Evolutionary conservation across 2,888 invertebrate species (phyloP).

Genomic region (Agriopis leucophaearia): DNA sequence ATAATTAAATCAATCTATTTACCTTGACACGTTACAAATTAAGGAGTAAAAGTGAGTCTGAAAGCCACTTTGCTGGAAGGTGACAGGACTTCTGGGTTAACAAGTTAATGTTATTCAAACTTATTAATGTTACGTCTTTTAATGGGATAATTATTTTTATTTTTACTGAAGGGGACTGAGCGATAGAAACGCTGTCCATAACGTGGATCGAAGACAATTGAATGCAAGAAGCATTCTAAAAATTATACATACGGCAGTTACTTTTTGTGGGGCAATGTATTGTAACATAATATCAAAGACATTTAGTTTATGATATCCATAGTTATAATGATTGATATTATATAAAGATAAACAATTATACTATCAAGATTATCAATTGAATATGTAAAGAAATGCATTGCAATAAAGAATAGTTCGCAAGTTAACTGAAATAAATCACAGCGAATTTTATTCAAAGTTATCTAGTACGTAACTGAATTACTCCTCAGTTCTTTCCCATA

Average conservation of each 20-base stretch:
- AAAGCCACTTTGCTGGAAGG: conserved; percentile 9
- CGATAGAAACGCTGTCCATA: no score
- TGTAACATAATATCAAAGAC: no score
- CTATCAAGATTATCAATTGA: no score
- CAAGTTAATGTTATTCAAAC: not conserved
- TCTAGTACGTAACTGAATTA: conserved; percentile 35
- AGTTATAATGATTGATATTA: no score
- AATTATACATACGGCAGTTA: no score
- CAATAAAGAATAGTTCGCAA: not conserved
- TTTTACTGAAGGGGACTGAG: no score
- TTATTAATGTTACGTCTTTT: not conserved
- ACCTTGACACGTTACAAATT: conserved; percentile 71
- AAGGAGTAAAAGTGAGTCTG: conserved; percentile 41
- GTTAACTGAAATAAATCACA: conserved; percentile 3
- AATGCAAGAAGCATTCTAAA: no score
- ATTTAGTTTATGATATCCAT: no score
- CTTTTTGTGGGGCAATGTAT: no score
- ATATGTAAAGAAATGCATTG: no score
- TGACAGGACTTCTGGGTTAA: conserved; percentile 3
- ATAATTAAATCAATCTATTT: conserved; percentile 74
- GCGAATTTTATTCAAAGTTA: conserved; percentile 8
- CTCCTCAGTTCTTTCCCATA: conserved; percentile 20
- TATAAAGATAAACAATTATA: no score
- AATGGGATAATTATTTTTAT: not conserved
- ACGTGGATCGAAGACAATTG: no score